Percentiles rank a stretch among this genome's conserved stretches.
phyloP scores from a whole-genome alignment of 1,140 invertebrate species.

The Danaus plexippus region DNA sequence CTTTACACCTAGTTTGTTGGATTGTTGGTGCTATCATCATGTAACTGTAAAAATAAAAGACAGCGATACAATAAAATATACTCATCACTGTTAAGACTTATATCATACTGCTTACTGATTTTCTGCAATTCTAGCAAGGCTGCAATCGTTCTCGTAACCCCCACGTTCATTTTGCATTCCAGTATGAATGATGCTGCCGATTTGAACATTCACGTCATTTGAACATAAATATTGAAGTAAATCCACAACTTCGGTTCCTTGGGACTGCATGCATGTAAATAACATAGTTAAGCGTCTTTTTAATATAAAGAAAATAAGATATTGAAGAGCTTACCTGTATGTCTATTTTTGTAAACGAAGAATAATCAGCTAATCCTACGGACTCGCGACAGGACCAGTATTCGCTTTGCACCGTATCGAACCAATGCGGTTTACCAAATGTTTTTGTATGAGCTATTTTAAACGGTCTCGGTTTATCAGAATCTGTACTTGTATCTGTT shows the following conservation, averaged over 20 bases:
- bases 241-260: constrained; percentile 89
- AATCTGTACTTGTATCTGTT: constrained; percentile 32
- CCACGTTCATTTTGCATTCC: constrained; percentile 97
- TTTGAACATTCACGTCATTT: constrained; percentile 95
- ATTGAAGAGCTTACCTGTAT: constrained; percentile 78
- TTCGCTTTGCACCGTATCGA: constrained; percentile 89
- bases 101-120: constrained; percentile 83
- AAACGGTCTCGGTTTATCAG: constrained; percentile 48
- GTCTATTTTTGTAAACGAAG: constrained; percentile 98
- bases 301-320: constrained; percentile 1
- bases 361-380: constrained; percentile 96
- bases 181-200: constrained; percentile 96
- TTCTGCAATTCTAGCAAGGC: constrained; percentile 87
- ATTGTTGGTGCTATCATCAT: constrained; percentile 99
- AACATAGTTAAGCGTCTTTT: not conserved
- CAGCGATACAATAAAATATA: no score
- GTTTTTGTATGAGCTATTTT: constrained; percentile 83
- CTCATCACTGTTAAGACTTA: not conserved
- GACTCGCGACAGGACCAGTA: constrained; percentile 95
- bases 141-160: constrained; percentile 99
- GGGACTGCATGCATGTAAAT: constrained; percentile 31
- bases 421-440: constrained; percentile 94
- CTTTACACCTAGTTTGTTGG: constrained; percentile 94
- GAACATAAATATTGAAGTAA: constrained; percentile 95
- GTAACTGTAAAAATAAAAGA: constrained; percentile 78